Conservation (phyloP, 2,113 vertebrate species). For the Brachyistius frenatus region DNA sequence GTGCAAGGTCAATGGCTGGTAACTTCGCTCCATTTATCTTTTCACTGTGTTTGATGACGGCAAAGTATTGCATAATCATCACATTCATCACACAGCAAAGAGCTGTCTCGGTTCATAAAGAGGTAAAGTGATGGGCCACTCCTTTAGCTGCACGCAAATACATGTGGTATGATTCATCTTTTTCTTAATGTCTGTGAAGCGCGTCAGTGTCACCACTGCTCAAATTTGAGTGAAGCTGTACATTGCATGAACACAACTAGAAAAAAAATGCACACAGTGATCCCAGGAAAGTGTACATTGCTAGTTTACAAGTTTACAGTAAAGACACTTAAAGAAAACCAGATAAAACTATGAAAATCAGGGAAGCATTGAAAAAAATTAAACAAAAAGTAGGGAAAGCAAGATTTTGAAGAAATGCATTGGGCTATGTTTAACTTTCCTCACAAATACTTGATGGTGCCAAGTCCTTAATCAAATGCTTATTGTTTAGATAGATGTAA, state of each 20-base stretch:
- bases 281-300: constrained; percentile 13
- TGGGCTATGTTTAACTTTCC: constrained; percentile 7
- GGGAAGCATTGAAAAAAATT: neutral
- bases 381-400: neutral
- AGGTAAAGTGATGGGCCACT: constrained; percentile 5
- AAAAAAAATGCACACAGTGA: neutral
- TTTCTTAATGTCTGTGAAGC: constrained; percentile 10
- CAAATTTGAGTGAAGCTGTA: constrained; percentile 19
- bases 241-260: constrained; percentile 28
- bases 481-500: constrained; percentile 21
- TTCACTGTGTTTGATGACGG: constrained; percentile 39
- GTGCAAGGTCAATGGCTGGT: constrained; percentile 54
- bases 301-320: neutral
- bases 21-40: constrained; percentile 62
- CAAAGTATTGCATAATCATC: constrained; percentile 44
- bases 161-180: constrained; percentile 34
- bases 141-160: constrained; percentile 20
- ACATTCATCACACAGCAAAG: constrained; percentile 35
- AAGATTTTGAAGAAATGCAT: neutral
- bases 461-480: constrained; percentile 12
- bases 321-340: neutral
- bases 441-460: neutral
- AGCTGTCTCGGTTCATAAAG: constrained; percentile 32
- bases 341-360: neutral
- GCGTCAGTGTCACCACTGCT: constrained; percentile 4